These are phyloP conservation scores for Coleophora flavipennella DNA, from an alignment of 2,888 invertebrate genomes.

Conservation along the genomic window DNA sequence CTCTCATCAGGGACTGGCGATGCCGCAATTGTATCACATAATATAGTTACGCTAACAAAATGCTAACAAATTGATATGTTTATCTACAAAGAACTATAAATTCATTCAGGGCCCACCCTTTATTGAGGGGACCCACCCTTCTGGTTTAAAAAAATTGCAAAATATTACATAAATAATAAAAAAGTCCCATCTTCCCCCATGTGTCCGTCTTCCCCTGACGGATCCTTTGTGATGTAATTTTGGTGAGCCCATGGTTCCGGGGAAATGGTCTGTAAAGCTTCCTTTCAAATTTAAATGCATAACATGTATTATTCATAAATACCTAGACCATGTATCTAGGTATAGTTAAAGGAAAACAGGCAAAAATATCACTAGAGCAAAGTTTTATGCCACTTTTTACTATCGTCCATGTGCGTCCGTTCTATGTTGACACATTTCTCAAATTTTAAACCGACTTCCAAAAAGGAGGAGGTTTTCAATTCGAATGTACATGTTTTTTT, in stretches of 20 bases:
- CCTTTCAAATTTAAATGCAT: constrained; percentile 47
- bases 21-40: constrained; percentile 56
- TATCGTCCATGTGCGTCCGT: too few species aligned
- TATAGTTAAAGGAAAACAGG: neutral
- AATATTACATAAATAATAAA: constrained; percentile 70
- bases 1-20: constrained; percentile 50
- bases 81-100: constrained; percentile 69
- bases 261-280: constrained; percentile 59
- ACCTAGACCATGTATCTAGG: neutral
- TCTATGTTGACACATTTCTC: too few species aligned
- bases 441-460: too few species aligned
- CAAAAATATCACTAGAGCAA: too few species aligned
- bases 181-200: constrained; percentile 32
- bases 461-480: too few species aligned
- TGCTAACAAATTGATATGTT: constrained; percentile 72
- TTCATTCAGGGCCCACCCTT: constrained; percentile 69
- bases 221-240: constrained; percentile 48
- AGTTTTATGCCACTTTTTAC: too few species aligned
- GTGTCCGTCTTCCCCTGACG: constrained; percentile 19
- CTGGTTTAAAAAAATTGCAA: constrained; percentile 66
- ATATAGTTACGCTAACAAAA: constrained; percentile 63
- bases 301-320: constrained; percentile 48
- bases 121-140: constrained; percentile 66
- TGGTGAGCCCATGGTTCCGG: constrained; percentile 58
- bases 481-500: too few species aligned